Evolutionary conservation across 2,888 invertebrate genomes (phyloP), one percentile per base, ranked within the genome.

Genomic region (Campoplex nolae): DNA sequence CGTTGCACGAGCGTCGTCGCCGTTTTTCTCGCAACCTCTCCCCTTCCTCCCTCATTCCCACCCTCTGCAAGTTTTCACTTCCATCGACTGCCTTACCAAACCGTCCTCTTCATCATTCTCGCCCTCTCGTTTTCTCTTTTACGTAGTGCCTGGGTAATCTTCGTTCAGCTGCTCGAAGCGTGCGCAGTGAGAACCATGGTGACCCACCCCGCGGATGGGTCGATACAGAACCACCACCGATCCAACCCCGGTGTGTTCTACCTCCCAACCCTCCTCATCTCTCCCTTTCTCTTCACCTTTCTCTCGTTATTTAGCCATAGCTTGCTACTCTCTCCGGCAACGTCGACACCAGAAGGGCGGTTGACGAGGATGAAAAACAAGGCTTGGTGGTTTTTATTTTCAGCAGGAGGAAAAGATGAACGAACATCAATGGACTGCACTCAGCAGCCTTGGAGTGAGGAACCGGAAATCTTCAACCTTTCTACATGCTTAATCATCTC

Each of bases 1-100:
- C 92, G 93, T 94, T 94, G 92, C 91, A 91, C 92, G 92, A 62
- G 93, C 93, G 91, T 93, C 92, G 91, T 91, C 89, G 89, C 89
- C 87, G 90, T 88, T 70, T 73, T 68, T 68, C 68, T 35, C 51
- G 23, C 74, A n/a, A 32, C 48, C 56, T n/a, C 32, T 32, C 90
- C 86, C 88, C 45, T 11, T 11, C 11, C 11, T 11, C 11, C 45
- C 45, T 11, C 88, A 2, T 13, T 13, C 11, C 7, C 45, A 11
- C 13, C 45, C 13, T 11, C 45, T 13, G 13, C 13, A 11, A 45
- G 45, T 45, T 45, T 45, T 45, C 45, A 13, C 45, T 45, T 45
- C 45, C 45, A 45, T 45, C 45, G 45, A 45, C 45, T 45, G 13
- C 45, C 45, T 11, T 11, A 45, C 45, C 88, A 90, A 88, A 87